Evolutionary conservation across 2,113 vertebrate species (phyloP).

Genomic region (Toxostoma redivivum): DNA sequence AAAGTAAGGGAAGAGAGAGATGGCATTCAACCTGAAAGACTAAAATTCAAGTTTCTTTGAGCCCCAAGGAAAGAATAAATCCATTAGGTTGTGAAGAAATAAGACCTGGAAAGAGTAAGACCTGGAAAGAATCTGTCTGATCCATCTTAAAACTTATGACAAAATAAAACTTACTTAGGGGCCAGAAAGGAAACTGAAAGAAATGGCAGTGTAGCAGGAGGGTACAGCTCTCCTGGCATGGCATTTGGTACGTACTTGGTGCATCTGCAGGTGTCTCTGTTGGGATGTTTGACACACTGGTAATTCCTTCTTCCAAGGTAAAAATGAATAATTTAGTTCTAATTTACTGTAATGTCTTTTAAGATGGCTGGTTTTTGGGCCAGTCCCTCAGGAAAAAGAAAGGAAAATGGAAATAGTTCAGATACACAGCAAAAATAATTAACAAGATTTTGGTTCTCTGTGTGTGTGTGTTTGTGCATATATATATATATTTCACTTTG

Average conservation of each 20-base stretch:
- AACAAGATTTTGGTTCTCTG: not conserved
- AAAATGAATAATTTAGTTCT: not conserved
- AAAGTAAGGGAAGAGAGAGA: not conserved
- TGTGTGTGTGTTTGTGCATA: rapidly evolving
- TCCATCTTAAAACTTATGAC: not conserved
- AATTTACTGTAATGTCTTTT: not conserved
- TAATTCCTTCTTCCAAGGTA: not conserved
- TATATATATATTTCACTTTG: not conserved
- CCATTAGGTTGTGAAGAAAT: not conserved
- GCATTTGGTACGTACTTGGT: not conserved
- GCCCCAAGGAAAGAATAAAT: not conserved
- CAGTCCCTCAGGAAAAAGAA: not conserved
- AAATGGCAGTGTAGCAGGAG: not conserved
- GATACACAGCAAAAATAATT: not conserved
- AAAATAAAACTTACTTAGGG: not conserved
- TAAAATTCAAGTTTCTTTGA: not conserved
- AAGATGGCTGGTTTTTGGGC: not conserved
- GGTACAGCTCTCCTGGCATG: not conserved
- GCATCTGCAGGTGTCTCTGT: not conserved
- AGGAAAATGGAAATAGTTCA: not conserved
- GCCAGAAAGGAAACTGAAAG: not conserved
- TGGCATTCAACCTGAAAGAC: not conserved
- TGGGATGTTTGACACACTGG: not conserved
- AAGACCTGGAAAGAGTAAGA: not conserved
- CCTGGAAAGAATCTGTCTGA: not conserved